Percentiles rank a stretch among this genome's conserved stretches.
Evolutionary conservation across 1,140 invertebrate genomes (phyloP).

Genomic region (Wiebesia pumilae): DNA sequence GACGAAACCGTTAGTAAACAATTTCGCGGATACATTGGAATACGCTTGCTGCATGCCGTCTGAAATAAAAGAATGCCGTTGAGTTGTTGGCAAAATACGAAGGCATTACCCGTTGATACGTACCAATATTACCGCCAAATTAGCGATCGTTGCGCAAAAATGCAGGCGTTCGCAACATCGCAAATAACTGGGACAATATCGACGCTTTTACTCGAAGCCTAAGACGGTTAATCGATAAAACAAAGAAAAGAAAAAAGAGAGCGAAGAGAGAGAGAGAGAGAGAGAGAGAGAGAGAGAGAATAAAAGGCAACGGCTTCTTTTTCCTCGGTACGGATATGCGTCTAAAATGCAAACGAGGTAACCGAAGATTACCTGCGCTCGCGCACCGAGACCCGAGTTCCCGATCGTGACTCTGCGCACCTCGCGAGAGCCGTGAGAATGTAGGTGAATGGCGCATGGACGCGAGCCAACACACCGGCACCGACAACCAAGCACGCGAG

Average conservation of each 20-base stretch:
- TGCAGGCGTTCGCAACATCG: too few species aligned
- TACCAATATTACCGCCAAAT: too few species aligned
- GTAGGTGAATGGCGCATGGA: constrained; percentile 63
- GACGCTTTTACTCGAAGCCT: neutral
- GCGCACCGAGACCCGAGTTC: neutral
- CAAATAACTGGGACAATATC: neutral
- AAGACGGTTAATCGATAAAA: neutral
- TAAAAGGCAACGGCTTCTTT: constrained; percentile 25
- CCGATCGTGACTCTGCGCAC: neutral
- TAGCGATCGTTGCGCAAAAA: too few species aligned
- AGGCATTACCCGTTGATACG: too few species aligned
- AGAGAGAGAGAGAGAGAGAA: neutral
- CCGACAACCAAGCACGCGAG: neutral
- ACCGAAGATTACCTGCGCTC: constrained; percentile 23
- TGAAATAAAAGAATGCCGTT: too few species aligned
- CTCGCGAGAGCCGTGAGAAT: constrained; percentile 61
- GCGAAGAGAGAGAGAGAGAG: neutral
- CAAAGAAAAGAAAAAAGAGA: neutral
- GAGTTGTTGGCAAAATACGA: too few species aligned
- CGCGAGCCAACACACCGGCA: too few species aligned
- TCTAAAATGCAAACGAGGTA: constrained; percentile 49
- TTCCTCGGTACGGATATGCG: too few species aligned
- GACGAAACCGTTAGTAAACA: too few species aligned
- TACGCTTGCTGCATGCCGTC: too few species aligned
- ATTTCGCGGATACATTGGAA: too few species aligned